phyloP scores from a whole-genome alignment of 92 coral and sea anemone genomes.

The Meandrina meandrites region DNA sequence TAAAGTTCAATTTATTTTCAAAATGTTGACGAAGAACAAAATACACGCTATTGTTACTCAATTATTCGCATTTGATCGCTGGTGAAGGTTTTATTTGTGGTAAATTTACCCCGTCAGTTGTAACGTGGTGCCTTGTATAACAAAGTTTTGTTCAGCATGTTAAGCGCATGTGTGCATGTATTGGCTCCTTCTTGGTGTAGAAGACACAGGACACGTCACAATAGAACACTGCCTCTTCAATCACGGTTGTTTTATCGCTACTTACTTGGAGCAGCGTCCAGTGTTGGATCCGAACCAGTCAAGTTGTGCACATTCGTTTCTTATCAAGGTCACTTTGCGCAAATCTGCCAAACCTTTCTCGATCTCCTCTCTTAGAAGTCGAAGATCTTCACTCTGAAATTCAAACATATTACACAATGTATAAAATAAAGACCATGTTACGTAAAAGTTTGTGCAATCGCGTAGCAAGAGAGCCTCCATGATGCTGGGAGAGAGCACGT shows the following conservation, averaged over 20 bases:
- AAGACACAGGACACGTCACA: too few relatives aligned
- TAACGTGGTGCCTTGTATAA: neutral
- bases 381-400: slow-evolving; percentile 90
- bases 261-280: slow-evolving; percentile 88
- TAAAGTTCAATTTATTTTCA: too few relatives aligned
- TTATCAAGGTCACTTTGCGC: slow-evolving; percentile 84
- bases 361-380: slow-evolving; percentile 90
- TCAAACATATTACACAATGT: neutral
- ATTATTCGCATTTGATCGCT: too few relatives aligned
- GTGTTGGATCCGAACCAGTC: slow-evolving; percentile 97
- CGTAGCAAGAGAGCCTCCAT: neutral
- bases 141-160: neutral
- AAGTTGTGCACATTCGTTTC: slow-evolving; percentile 96
- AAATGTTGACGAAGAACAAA: too few relatives aligned
- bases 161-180: neutral
- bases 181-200: too few relatives aligned
- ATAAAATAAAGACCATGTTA: neutral
- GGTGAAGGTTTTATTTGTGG: too few relatives aligned
- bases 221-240: too few relatives aligned
- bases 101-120: too few relatives aligned
- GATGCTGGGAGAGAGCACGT: neutral
- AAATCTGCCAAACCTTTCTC: slow-evolving; percentile 88
- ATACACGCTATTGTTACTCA: too few relatives aligned
- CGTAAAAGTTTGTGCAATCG: neutral
- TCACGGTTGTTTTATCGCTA: neutral